A percentile compares a stretch with the other conserved stretches of the same genome.
phyloP scores from a whole-genome alignment of 2,113 vertebrate species.

The Eidolon helvum region DNA sequence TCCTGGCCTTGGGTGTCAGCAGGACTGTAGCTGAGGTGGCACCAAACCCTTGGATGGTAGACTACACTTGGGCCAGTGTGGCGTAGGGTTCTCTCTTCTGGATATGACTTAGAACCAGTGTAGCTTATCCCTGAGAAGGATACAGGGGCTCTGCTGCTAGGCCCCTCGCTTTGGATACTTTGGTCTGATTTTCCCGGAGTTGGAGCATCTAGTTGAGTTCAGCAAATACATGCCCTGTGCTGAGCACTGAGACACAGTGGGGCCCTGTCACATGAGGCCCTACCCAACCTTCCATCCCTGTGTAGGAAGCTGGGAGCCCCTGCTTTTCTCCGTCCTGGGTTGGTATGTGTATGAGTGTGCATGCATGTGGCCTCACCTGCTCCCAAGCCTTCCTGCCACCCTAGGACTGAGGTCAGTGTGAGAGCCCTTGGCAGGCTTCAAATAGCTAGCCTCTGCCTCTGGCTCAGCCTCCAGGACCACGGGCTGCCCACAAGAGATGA shows the following conservation, averaged over 20 bases:
- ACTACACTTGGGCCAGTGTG: background rate
- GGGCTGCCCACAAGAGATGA: constrained; percentile 74
- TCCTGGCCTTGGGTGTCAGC: background rate
- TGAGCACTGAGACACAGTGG: background rate
- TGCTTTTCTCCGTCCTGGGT: background rate
- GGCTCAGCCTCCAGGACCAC: constrained; percentile 41
- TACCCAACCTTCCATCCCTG: background rate
- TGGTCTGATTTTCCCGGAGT: background rate
- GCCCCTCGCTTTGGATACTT: background rate
- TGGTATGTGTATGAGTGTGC: background rate
- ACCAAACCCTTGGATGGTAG: background rate
- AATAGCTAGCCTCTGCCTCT: background rate
- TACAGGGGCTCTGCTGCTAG: background rate
- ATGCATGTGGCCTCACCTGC: background rate
- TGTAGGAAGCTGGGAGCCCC: background rate
- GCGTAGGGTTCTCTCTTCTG: background rate
- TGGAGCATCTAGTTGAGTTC: background rate
- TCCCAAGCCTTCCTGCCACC: background rate
- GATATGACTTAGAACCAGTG: background rate
- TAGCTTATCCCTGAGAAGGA: background rate
- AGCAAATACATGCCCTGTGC: background rate
- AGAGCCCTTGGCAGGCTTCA: background rate
- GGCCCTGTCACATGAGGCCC: background rate
- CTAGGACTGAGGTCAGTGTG: background rate
- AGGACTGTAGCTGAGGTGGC: background rate